Conservation (phyloP, 2,888 invertebrate genomes). For the Microplitis deprimator region DNA sequence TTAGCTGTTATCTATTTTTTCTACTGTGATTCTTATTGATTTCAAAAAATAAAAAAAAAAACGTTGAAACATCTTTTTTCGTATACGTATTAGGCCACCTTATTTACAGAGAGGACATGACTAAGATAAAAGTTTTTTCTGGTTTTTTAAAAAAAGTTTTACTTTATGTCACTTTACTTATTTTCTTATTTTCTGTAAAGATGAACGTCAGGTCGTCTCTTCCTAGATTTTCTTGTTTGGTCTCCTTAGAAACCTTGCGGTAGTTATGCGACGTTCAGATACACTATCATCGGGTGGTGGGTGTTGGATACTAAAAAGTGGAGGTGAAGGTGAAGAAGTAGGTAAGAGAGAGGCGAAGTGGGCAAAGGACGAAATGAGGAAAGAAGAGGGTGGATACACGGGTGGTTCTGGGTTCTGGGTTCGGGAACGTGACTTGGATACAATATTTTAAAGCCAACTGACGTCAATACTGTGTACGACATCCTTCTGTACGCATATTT, state of each 20-base stretch:
- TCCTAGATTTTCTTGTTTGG: conserved; percentile 49
- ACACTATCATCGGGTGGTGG: conserved; percentile 24
- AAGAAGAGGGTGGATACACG: conserved; percentile 44
- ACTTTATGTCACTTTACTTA: conserved; percentile 20
- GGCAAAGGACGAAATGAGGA: conserved; percentile 40
- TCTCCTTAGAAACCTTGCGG: conserved; percentile 63
- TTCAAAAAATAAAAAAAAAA: conserved; percentile 28
- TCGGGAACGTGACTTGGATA: conserved; percentile 69
- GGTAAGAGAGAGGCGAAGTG: conserved; percentile 28
- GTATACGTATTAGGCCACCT: conserved; percentile 23
- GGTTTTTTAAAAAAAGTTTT: conserved; percentile 4
- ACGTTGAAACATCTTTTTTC: background rate
- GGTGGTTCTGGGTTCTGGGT: conserved; percentile 59
- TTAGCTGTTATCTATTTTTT: too few species aligned
- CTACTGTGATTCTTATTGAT: conserved; percentile 3
- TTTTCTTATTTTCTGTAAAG: conserved; percentile 39
- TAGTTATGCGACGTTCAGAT: conserved; percentile 64
- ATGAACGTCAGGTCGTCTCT: conserved; percentile 13
- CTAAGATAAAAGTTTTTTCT: conserved; percentile 21
- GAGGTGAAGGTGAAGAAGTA: conserved; percentile 38
- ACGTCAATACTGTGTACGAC: conserved; percentile 67
- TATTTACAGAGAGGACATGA: conserved; percentile 16
- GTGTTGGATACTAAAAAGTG: conserved; percentile 29
- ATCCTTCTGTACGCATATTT: conserved; percentile 49
- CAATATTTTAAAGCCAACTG: conserved; percentile 68